Evolutionary conservation across 2,113 vertebrate species (phyloP).

Genomic region (Cryptomyrus ogoouensis): DNA sequence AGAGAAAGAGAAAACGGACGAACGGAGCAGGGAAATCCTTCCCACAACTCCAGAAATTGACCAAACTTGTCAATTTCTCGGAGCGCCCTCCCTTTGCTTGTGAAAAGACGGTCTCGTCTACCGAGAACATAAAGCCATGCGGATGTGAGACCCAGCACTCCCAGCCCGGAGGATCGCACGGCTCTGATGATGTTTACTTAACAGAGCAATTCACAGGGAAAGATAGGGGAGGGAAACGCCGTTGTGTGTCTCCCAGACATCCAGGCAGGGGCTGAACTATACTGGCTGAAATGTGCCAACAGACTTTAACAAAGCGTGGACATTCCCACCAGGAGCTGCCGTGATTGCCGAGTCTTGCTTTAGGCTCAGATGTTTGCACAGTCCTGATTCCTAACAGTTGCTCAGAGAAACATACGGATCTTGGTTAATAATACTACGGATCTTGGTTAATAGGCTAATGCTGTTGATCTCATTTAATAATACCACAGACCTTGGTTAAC

Average conservation of each 20-base stretch:
- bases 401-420: slow-evolving; percentile 28
- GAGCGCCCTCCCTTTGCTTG: slow-evolving; percentile 29
- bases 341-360: slow-evolving; percentile 38
- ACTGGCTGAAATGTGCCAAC: slow-evolving; percentile 39
- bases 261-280: slow-evolving; percentile 34
- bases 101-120: slow-evolving; percentile 35
- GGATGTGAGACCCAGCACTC: slow-evolving; percentile 49
- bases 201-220: slow-evolving; percentile 51
- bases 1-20: not conserved
- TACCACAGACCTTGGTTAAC: not conserved
- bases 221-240: slow-evolving; percentile 41
- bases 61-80: slow-evolving; percentile 41
- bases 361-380: slow-evolving; percentile 34
- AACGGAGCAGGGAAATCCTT: not conserved
- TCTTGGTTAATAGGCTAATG: not conserved
- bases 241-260: slow-evolving; percentile 50
- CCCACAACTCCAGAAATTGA: slow-evolving; percentile 32
- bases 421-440: slow-evolving; percentile 14
- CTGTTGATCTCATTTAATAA: not conserved
- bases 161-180: slow-evolving; percentile 56
- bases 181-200: slow-evolving; percentile 66
- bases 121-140: slow-evolving; percentile 53
- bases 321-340: slow-evolving; percentile 46
- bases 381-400: not conserved
- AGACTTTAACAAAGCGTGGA: slow-evolving; percentile 45